Base-by-base conservation (phyloP, 1,140 invertebrate genomes). In the Venturia canescens region DNA sequence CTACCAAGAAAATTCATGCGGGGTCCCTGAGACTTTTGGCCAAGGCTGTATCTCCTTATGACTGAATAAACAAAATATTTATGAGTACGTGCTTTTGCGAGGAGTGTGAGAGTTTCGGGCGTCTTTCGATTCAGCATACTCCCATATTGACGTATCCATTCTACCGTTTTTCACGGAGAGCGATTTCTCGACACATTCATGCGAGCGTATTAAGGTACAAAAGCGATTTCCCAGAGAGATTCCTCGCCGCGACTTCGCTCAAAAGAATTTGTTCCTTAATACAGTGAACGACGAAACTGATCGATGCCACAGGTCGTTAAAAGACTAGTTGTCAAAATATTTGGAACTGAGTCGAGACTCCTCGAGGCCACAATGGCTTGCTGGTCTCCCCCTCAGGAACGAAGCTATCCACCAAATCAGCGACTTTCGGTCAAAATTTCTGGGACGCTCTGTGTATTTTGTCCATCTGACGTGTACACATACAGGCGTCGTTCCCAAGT, bases 261-360 rank as follows among this genome's bases (percentile, higher is more conserved):
- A 76, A 76, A 76, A 63, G 53, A 74, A 11, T 74, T 57, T 31
- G 0, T 60, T n/a, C 23, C 21, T 53, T 53, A 16, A 53, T 15
- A 15, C 48, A 53, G 4, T 53, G 50, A 6, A 63, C 23, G 18
- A 5, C 4, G 3, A 53, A 3, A 53, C n/a, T 3, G 18, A 21
- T 53, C 5, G 6, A n/a, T 21, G 50, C 13, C 13, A 44, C 38
- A 44, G 38, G 38, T 9, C 0, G 38, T 44, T 44, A 44, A 6
- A 44, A 44, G 13, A 44, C 13, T 6, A 13, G 11, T 9, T 9
- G 11, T 11, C 38, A 44, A 44, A 9, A 13, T 44, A 44, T 44
- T 44, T 5, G 38, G 1, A 5, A n/a, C n/a, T n/a, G n/a, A n/a
- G n/a, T n/a, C n/a, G n/a, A n/a, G n/a, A n/a, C n/a, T n/a, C n/a